Evolutionary conservation across 64 coral and sea anemone species (phyloP).

Genomic region (Catalaphyllia jardinei): DNA sequence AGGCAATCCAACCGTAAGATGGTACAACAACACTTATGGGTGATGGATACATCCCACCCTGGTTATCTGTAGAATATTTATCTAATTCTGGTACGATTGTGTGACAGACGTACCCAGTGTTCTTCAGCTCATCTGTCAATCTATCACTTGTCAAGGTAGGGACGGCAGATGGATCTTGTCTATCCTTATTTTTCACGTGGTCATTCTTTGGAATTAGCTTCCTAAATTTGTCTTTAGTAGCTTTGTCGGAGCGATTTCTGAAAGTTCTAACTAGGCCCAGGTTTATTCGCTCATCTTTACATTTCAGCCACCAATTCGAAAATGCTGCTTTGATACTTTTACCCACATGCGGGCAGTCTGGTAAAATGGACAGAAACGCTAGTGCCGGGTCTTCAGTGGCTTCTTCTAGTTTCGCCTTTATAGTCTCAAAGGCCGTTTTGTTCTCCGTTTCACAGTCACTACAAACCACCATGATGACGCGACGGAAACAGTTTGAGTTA

Average conservation of each 20-base stretch:
- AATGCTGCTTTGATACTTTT: slow-evolving; percentile 81
- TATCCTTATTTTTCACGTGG: slow-evolving; percentile 73
- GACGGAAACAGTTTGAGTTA: too few relatives aligned
- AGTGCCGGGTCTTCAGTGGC: background rate
- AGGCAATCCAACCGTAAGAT: slow-evolving; percentile 59
- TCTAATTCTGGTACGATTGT: background rate
- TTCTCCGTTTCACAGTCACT: too few relatives aligned
- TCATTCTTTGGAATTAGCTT: slow-evolving; percentile 64
- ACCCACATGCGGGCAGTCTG: slow-evolving; percentile 75
- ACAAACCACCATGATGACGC: too few relatives aligned
- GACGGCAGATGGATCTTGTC: slow-evolving; percentile 60
- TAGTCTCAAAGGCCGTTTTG: background rate
- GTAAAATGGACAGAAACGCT: background rate
- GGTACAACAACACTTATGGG: slow-evolving; percentile 46
- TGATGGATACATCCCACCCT: slow-evolving; percentile 54
- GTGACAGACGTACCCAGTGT: background rate
- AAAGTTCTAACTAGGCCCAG: slow-evolving; percentile 59
- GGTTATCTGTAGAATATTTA: slow-evolving; percentile 56
- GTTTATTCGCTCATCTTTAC: slow-evolving; percentile 39
- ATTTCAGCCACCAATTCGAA: slow-evolving; percentile 77
- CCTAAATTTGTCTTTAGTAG: slow-evolving; percentile 53
- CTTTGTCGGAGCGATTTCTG: slow-evolving; percentile 61
- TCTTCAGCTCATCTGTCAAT: slow-evolving; percentile 58
- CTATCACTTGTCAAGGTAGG: slow-evolving; percentile 41
- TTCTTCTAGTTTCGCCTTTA: slow-evolving; percentile 1